Percentiles rank a stretch among this genome's conserved stretches.
Evolutionary conservation across 2,888 invertebrate genomes (phyloP).

Genomic region (Portevinia maculata): DNA sequence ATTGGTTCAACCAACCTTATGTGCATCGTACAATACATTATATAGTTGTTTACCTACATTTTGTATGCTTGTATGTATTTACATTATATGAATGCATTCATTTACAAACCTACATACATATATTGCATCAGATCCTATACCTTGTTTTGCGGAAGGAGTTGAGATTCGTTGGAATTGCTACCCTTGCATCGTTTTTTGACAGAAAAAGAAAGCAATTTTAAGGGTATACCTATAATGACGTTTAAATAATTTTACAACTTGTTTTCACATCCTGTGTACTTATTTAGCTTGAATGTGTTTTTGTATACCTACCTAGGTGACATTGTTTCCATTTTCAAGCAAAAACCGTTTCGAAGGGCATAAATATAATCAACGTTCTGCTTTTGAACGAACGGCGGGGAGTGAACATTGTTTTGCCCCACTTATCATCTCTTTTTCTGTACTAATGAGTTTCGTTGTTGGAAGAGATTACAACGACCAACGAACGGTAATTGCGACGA

Average conservation of each 20-base stretch:
- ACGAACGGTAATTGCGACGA: slow-evolving; percentile 55
- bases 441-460: slow-evolving; percentile 65
- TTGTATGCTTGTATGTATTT: no score
- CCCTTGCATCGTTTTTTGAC: slow-evolving; percentile 10
- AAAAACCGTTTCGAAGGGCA: slow-evolving; percentile 14
- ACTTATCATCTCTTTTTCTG: slow-evolving; percentile 27
- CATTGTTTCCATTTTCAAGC: slow-evolving; percentile 19
- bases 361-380: slow-evolving; percentile 33
- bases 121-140: not conserved
- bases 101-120: not conserved
- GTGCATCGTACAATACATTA: no score
- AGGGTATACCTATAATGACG: slow-evolving; percentile 42
- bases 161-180: no score
- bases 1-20: no score
- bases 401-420: slow-evolving; percentile 35
- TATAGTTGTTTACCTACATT: no score
- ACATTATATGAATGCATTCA: no score
- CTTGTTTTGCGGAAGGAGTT: slow-evolving; percentile 1
- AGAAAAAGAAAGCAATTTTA: slow-evolving; percentile 26
- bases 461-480: slow-evolving; percentile 56
- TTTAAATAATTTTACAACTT: slow-evolving; percentile 28
- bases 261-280: not conserved
- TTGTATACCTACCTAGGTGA: not conserved
- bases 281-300: not conserved
- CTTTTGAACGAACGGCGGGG: slow-evolving; percentile 16